Evolutionary conservation across 1,140 invertebrate genomes (phyloP), one percentile per base, ranked within the genome.

Genomic region (Penaeus indicus): DNA sequence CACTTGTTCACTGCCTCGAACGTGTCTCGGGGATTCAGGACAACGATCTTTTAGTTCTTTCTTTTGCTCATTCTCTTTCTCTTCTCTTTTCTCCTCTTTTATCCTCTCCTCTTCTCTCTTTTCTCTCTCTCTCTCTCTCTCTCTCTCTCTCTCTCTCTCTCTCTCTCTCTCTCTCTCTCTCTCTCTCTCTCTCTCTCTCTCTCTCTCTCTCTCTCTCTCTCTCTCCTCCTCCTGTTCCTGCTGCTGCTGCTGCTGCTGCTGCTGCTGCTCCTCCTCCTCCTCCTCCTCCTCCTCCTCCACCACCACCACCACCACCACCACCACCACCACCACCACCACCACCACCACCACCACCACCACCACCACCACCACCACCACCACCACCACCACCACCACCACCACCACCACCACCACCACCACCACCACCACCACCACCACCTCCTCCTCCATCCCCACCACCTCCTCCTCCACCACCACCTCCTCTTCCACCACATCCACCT

Each of bases 101-200:
- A 18, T 82, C n/a, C 32, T 18, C 63, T 16, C 32, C n/a, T 11
- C 60, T 61, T 32, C 32, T 1, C 3, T 1, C 38, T 21, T 25
- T 22, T 62, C 21, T 62, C 61, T 32, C n/a, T 62, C 5, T 63
- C 61, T 82, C 25, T 63, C n/a, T 25, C 22, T 61, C 11, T 25
- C 80, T 63, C 32, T 32, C 60, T 82, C 60, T 63, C 80, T 82
- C 80, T 62, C 80, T 82, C 54, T 62, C 54, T 82, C 54, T 62
- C 80, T 82, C 54, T 62, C 80, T 62, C 54, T 62, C 47, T 82
- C 47, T 82, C 54, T 83, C 80, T 83, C 80, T 63, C 80, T 83
- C 61, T 63, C 80, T 83, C 80, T 63, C 60, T 83, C 80, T 63
- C 61, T 83, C 80, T 63, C 61, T 83, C 61, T 69, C 67, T 72